Evolutionary conservation across 2,113 vertebrate genomes (phyloP).

Genomic region (Chlorocebus sabaeus): DNA sequence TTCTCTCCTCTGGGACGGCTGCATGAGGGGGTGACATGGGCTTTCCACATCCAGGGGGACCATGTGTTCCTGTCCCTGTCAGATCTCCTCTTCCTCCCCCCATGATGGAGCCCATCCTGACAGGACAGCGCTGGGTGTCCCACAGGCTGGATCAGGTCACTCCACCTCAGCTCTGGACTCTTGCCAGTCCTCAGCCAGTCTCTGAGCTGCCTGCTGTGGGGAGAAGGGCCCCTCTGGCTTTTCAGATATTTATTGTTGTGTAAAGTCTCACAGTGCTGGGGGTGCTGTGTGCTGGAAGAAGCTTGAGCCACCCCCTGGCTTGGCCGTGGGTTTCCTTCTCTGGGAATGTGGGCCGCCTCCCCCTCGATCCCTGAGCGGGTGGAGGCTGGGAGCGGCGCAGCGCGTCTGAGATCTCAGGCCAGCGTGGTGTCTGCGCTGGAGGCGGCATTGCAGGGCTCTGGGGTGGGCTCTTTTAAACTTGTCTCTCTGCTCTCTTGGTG

Average conservation of each 20-base stretch:
- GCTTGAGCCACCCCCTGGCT: background rate
- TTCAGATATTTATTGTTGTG: background rate
- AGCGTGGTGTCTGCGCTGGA: background rate
- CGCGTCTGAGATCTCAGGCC: background rate
- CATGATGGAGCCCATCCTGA: no score
- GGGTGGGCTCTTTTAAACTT: background rate
- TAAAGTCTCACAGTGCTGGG: background rate
- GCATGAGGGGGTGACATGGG: fast-evolving
- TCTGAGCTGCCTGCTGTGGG: background rate
- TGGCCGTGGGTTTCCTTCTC: background rate
- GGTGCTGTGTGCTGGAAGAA: background rate
- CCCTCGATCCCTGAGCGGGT: fast-evolving
- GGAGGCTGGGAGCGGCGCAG: background rate
- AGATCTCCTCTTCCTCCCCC: fast-evolving
- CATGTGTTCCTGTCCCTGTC: background rate
- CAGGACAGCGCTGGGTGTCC: no score
- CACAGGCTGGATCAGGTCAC: background rate
- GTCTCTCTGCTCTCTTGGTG: background rate
- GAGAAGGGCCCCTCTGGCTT: background rate
- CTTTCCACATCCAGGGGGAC: background rate
- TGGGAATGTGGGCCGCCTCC: background rate
- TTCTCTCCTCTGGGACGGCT: background rate
- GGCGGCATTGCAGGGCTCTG: fast-evolving
- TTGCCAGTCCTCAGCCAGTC: background rate
- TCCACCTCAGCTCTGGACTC: background rate